Conservation (phyloP, 2,888 invertebrate species). For the Pandemis cinnamomeana region DNA sequence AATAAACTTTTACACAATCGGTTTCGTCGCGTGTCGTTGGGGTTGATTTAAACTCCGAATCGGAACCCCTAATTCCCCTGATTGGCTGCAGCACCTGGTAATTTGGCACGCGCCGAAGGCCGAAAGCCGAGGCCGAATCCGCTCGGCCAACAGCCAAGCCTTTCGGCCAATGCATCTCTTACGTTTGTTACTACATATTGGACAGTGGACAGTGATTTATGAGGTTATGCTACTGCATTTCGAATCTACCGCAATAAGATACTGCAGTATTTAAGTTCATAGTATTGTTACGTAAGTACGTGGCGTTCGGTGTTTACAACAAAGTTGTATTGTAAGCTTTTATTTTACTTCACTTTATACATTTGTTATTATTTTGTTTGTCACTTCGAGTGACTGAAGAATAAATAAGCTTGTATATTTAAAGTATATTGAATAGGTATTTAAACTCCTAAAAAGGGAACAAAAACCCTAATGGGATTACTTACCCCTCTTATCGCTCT, state of each 20-base stretch:
- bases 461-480: background rate
- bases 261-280: background rate
- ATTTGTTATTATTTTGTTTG: no score
- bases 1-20: background rate
- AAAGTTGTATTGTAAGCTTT: no score
- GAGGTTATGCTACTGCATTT: background rate
- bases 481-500: background rate
- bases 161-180: conserved; percentile 29
- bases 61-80: conserved; percentile 8
- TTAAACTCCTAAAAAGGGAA: background rate
- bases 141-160: conserved; percentile 37
- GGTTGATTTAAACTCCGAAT: background rate
- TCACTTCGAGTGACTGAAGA: no score
- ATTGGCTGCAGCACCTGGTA: conserved; percentile 46
- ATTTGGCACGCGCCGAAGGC: conserved; percentile 44
- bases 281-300: no score
- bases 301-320: no score
- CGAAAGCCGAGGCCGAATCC: conserved; percentile 20
- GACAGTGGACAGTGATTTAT: conserved; percentile 1
- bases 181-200: background rate
- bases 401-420: no score
- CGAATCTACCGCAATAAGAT: background rate
- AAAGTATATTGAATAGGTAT: no score
- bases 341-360: no score
- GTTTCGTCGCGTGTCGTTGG: background rate